Evolutionary conservation across 1,140 invertebrate species (phyloP).

Genomic region (Papilio glaucus): DNA sequence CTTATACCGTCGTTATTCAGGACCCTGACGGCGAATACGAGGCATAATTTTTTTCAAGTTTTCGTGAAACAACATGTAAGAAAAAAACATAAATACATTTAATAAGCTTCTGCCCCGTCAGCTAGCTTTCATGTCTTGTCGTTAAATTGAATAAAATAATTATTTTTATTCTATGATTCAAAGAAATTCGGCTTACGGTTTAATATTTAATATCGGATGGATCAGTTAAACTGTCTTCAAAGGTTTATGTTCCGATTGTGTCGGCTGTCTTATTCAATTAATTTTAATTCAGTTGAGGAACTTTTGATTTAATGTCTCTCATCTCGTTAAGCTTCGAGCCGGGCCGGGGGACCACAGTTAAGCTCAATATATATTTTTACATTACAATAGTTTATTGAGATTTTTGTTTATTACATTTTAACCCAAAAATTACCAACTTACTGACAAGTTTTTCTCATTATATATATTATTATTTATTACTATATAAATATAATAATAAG

Average conservation of each 20-base stretch:
- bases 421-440: no score
- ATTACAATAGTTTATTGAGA: background rate
- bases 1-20: background rate
- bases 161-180: no score
- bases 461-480: no score
- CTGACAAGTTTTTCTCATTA: no score
- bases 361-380: background rate
- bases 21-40: background rate
- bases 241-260: background rate
- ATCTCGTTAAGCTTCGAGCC: background rate
- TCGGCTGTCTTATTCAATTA: constrained; percentile 10
- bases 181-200: no score
- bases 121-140: background rate
- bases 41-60: background rate
- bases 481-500: no score
- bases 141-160: background rate
- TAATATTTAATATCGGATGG: background rate
- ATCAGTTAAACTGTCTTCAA: background rate
- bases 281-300: constrained; percentile 9
- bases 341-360: background rate
- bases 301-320: constrained; percentile 10
- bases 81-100: constrained; percentile 6
- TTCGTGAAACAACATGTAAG: background rate
- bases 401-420: background rate
- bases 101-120: background rate